Base-by-base conservation (phyloP, 2,888 invertebrate species). In the Euphydryas editha region DNA sequence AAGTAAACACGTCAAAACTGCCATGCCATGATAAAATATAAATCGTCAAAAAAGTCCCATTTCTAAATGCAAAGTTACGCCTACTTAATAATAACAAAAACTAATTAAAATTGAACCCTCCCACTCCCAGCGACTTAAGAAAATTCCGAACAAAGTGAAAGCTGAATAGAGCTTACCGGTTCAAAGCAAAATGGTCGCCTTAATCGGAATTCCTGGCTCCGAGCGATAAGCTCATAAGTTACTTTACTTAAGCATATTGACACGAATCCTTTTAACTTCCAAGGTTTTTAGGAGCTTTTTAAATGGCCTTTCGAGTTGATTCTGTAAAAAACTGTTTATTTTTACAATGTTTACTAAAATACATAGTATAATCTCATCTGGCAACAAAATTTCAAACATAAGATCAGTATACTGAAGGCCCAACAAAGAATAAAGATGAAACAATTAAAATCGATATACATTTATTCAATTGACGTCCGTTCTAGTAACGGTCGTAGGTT, bases 221-320 rank as follows among this genome's bases (percentile, higher is more conserved):
- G 42, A 59, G 68, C 71, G 70, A 74, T 73, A 75, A 73, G 72
- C 63, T 62, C 65, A 55, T 73, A 73, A 73, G 72, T 73, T 73
- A 72, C 72, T 73, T 68, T 70, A 70, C 62, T 67, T 73, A 70
- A 72, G 73, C 57, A 70, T 62, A 59, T 68, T 67, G 67, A 65
- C 68, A 51, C 44, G 57, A 57, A 54, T 18, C 42, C 42, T 36
- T 30, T 49, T 63, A 59, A 62, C 67, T 67, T 67, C 67, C 62
- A 62, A 62, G 55, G 59, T 55, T 56, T 62, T 62, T 39, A 55
- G 59, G 46, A 61, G 47, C 18, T 44, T 58, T 61, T 58, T 67
- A 54, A 15, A 17, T 7, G 17, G 17, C 10, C 36, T 39, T 60
- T 39, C 8, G 60, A 51, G 21, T 13, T 13, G 20, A 11, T 24